Conservation (phyloP, 2,888 invertebrate genomes). For the Morpho achilles region DNA sequence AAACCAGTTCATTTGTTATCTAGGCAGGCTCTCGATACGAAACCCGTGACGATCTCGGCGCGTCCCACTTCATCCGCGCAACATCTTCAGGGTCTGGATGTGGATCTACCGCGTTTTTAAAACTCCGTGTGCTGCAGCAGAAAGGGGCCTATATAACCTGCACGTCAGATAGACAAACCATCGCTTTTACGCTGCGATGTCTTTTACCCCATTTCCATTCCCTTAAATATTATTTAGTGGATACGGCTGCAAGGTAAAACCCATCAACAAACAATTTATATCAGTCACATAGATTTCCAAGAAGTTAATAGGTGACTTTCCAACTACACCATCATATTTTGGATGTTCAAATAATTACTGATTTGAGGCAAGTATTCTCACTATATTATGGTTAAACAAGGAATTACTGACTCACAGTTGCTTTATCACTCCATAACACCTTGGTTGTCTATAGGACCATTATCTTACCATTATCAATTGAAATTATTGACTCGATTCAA, state of each 20-base stretch:
- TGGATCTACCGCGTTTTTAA: conserved; percentile 82
- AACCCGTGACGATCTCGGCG: conserved; percentile 84
- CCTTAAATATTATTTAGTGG: conserved; percentile 50
- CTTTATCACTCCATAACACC: too few species aligned
- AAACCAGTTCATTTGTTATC: neutral
- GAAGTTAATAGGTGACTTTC: too few species aligned
- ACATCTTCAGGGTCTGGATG: conserved; percentile 85
- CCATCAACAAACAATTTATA: neutral
- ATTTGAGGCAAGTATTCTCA: too few species aligned
- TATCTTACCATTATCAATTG: too few species aligned
- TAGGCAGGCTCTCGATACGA: conserved; percentile 94
- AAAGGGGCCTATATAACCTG: conserved; percentile 84
- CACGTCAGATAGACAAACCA: conserved; percentile 85
- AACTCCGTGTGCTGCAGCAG: conserved; percentile 88
- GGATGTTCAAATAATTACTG: too few species aligned
- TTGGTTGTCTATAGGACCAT: too few species aligned
- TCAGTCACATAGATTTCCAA: too few species aligned
- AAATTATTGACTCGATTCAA: too few species aligned
- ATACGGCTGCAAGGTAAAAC: conserved; percentile 47
- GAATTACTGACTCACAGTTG: too few species aligned
- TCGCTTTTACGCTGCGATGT: conserved; percentile 84
- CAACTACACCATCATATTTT: too few species aligned
- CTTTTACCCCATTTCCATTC: conserved; percentile 41
- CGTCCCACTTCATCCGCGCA: conserved; percentile 87
- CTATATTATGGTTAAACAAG: too few species aligned